A percentile compares a stretch with the other conserved stretches of the same genome.
Evolutionary conservation across 2,797 vertebrate species (phyloP).

Genomic region (Bryconaethiops microstoma): DNA sequence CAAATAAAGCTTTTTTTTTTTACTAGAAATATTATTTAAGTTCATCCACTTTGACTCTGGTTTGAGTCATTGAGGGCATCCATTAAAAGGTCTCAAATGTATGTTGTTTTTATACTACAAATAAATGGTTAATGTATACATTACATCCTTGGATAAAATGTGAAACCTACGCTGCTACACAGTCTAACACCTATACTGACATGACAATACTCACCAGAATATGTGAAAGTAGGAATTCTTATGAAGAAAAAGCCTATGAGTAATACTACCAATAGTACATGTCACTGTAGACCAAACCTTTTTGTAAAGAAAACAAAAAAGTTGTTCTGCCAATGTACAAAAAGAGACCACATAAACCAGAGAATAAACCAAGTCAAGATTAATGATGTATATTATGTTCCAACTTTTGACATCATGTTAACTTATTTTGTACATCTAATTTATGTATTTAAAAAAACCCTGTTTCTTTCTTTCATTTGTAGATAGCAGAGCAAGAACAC

Average conservation of each 20-base stretch:
- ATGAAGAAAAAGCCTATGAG: constrained; percentile 42
- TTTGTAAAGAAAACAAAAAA: constrained; percentile 7
- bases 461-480: constrained; percentile 18
- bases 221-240: constrained; percentile 49
- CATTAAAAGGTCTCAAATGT: constrained; percentile 31
- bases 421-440: constrained; percentile 4
- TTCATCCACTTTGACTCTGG: constrained; percentile 53
- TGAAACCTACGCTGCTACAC: constrained; percentile 44
- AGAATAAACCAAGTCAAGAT: constrained; percentile 30
- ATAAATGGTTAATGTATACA: constrained; percentile 43
- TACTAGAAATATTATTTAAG: constrained; percentile 67
- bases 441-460: constrained; percentile 20
- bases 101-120: constrained; percentile 46
- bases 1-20: constrained; percentile 69
- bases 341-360: constrained; percentile 35
- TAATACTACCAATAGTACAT: not conserved
- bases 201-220: constrained; percentile 61
- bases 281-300: not conserved
- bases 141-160: constrained; percentile 38
- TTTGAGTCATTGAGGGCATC: constrained; percentile 23
- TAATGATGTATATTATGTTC: constrained; percentile 2
- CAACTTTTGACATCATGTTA: not conserved
- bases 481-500: not conserved
- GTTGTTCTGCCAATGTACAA: constrained; percentile 36
- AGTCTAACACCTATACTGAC: constrained; percentile 44